phyloP scores from a whole-genome alignment of 92 coral and sea anemone genomes.

The Parazoanthus atlanticus region DNA sequence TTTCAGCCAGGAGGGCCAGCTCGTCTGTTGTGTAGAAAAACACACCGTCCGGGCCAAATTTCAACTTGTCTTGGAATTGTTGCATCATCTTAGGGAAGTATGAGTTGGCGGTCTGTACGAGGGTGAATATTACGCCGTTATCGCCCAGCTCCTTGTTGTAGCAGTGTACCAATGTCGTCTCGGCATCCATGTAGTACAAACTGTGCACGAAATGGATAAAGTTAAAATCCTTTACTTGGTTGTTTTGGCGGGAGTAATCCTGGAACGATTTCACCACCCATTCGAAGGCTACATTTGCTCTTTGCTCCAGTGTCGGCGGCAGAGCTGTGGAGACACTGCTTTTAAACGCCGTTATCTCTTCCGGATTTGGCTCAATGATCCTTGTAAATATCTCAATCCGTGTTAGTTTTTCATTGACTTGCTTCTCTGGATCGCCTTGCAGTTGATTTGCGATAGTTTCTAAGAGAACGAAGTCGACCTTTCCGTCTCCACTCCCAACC shows the following conservation, averaged over 20 bases:
- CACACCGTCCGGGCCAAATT: constrained; percentile 54
- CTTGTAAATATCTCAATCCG: constrained; percentile 42
- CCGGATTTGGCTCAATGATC: constrained; percentile 55
- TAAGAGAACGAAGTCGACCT: constrained; percentile 45
- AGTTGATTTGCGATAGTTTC: constrained; percentile 53
- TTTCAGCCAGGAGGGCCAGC: constrained; percentile 29
- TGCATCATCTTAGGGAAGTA: constrained; percentile 53
- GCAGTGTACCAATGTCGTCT: constrained; percentile 37
- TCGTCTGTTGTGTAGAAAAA: constrained; percentile 52
- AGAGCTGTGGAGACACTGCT: constrained; percentile 31
- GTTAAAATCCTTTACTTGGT: constrained; percentile 30
- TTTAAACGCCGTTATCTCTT: constrained; percentile 44
- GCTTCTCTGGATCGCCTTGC: neutral
- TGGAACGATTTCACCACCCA: constrained; percentile 57
- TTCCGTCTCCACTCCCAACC: constrained; percentile 59
- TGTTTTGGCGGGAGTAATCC: constrained; percentile 24
- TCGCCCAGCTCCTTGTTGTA: constrained; percentile 47
- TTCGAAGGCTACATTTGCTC: constrained; percentile 52
- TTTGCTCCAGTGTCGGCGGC: constrained; percentile 38
- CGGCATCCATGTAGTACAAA: constrained; percentile 66
- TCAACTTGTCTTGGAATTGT: constrained; percentile 48
- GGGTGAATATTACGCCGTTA: constrained; percentile 53
- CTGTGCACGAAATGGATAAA: constrained; percentile 59
- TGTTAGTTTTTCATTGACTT: neutral
- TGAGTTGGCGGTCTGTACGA: constrained; percentile 56